Base-by-base conservation (phyloP, 2,113 vertebrate species). In the Lophura nycthemera region DNA sequence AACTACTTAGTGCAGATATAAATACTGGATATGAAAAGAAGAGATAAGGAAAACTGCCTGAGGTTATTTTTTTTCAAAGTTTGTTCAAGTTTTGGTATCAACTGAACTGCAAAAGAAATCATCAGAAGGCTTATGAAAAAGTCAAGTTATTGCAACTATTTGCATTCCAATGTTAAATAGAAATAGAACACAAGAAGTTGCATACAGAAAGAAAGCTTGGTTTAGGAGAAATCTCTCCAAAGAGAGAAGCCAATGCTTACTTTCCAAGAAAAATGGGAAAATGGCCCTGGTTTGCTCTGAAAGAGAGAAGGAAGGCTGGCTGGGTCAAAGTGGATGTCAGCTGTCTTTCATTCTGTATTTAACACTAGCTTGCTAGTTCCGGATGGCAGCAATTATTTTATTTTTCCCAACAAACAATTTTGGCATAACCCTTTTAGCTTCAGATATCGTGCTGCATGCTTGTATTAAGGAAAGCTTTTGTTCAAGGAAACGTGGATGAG, bases 71-170 rank as follows among this genome's bases (percentile, higher is more conserved):
- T 61, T 63, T 22, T 83, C 36, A 47, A 50, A 73, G 11, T 93
- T 92, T 85, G 8, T 74, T 32, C 25, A 84, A 73, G 7, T n/a
- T 85, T 95, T 96, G 7, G 30, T 69, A 59, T 86, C 67, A 93
- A 65, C 5, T 88, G 65, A 85, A 50, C 24, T 52, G 47, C 32
- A 90, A 66, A 78, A 92, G 29, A 86, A 86, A 59, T 88, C 1
- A 42, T 65, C 14, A 73, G 42, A 75, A 89, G 4, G 12, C 48
- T 81, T 88, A 17, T 1, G 27, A n/a, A 63, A 83, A 87, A 81
- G 48, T 32, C 36, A 77, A 48, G 21, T 67, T 81, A 24, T 13
- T 40, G 22, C 7, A 30, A 48, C 4, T 64, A 24, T 74, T 86
- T 88, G 2, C 64, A 7, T 10, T 71, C 38, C 22, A 61, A 14